Conservation (phyloP, 2,797 vertebrate genomes). For the Triplophysa yarkandensis region DNA sequence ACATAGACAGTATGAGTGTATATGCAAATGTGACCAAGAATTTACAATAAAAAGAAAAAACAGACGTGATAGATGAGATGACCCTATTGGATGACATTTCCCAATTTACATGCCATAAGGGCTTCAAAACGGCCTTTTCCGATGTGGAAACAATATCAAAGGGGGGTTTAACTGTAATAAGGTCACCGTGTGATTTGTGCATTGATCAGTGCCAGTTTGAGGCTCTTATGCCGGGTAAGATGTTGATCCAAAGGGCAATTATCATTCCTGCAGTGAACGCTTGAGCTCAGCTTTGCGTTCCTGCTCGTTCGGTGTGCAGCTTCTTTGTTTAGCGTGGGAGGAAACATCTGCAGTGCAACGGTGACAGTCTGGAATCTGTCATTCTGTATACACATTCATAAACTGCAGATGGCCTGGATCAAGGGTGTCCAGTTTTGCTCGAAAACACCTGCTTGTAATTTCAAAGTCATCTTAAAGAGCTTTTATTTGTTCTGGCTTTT, state of each 20-base stretch:
- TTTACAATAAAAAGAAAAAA: not conserved
- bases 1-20: not conserved
- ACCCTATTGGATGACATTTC: constrained; percentile 39
- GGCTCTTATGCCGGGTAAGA: not conserved
- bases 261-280: constrained; percentile 31
- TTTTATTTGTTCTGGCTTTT: not conserved
- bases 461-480: not conserved
- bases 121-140: constrained; percentile 19
- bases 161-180: constrained; percentile 29
- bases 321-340: constrained; percentile 27
- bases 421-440: not conserved
- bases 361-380: constrained; percentile 7
- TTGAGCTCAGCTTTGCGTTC: constrained; percentile 17
- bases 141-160: constrained; percentile 32
- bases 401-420: constrained; percentile 8
- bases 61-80: constrained; percentile 18
- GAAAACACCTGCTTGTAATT: not conserved
- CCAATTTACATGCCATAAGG: constrained; percentile 21
- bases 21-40: constrained; percentile 2
- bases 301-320: constrained; percentile 5
- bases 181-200: constrained; percentile 29
- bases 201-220: constrained; percentile 18
- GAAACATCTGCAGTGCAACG: constrained; percentile 16
- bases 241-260: constrained; percentile 11
- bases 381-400: constrained; percentile 4